A percentile compares a stretch with the other conserved stretches of the same genome.
These are phyloP conservation scores for Anoplopoma fimbria DNA, from an alignment of 2,113 vertebrate species.

Conservation along the genomic window DNA sequence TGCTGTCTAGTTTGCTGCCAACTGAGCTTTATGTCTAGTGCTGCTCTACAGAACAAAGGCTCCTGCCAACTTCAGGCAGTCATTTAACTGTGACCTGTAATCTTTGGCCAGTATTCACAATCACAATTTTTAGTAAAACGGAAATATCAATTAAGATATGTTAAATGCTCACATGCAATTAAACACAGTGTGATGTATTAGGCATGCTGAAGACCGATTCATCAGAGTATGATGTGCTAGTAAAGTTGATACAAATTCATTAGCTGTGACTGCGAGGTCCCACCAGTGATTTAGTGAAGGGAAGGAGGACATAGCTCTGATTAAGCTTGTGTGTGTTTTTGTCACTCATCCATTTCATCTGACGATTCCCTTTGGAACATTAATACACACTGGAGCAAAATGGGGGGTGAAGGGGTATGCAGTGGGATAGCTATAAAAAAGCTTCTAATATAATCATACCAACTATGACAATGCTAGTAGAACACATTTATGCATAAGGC, in stretches of 20 bases:
- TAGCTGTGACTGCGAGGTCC: constrained; percentile 38
- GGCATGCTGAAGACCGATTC: neutral
- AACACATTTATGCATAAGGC: neutral
- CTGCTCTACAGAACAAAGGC: neutral
- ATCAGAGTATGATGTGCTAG: neutral
- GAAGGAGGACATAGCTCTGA: constrained; percentile 52
- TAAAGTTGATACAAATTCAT: neutral
- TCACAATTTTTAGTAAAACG: neutral
- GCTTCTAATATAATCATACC: neutral
- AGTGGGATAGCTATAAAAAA: neutral
- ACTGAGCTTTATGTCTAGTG: neutral
- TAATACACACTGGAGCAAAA: neutral
- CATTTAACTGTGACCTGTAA: neutral
- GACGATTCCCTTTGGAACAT: neutral
- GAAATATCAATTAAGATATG: neutral
- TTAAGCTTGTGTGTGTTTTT: constrained; percentile 42
- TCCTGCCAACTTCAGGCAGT: neutral
- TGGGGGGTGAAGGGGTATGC: neutral
- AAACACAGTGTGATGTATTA: neutral
- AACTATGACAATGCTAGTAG: neutral
- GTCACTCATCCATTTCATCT: constrained; percentile 34
- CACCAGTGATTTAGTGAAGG: constrained; percentile 62
- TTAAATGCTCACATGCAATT: neutral
- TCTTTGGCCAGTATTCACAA: neutral
- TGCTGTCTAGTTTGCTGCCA: neutral